Evolutionary conservation across 23 tunicate species (phyloP).

Genomic region (Oikopleura albicans): DNA sequence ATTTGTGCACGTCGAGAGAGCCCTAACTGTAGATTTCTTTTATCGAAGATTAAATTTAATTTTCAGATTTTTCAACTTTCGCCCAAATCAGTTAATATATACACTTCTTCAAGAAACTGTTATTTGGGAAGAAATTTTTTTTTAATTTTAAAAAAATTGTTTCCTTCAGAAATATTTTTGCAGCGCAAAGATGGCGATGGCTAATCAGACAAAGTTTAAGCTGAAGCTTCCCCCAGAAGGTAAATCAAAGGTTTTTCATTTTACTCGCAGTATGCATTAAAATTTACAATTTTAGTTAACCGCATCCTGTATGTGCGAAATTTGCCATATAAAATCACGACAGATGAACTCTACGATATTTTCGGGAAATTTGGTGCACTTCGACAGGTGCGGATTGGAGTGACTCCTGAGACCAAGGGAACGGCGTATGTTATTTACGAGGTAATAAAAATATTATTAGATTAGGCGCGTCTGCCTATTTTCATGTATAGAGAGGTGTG

Average conservation of each 20-base stretch:
- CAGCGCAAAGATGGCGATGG: neutral
- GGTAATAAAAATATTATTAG: neutral
- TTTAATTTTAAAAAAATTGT: too few species aligned
- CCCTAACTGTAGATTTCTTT: too few species aligned
- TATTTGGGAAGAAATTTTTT: too few species aligned
- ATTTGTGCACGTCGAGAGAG: too few species aligned
- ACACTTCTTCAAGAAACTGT: too few species aligned
- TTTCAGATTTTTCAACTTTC: too few species aligned
- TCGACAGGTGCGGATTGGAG: constrained; percentile 75
- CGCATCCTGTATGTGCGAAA: constrained; percentile 69
- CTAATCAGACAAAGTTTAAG: neutral
- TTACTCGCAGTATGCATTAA: neutral
- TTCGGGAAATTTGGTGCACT: constrained; percentile 98
- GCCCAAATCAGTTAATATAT: too few species aligned
- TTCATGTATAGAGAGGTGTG: too few species aligned
- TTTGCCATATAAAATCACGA: constrained; percentile 87
- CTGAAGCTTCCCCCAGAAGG: neutral
- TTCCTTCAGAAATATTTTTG: too few species aligned
- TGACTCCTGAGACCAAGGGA: constrained; percentile 80
- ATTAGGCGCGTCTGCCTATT: too few species aligned
- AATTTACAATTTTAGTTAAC: constrained; percentile 24
- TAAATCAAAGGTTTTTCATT: neutral
- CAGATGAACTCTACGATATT: constrained; percentile 97
- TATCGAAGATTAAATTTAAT: too few species aligned
- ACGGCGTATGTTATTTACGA: constrained; percentile 85